Percentiles rank a stretch among this genome's conserved stretches.
phyloP scores from a whole-genome alignment of 2,888 invertebrate genomes.

The Volucella zonaria region DNA sequence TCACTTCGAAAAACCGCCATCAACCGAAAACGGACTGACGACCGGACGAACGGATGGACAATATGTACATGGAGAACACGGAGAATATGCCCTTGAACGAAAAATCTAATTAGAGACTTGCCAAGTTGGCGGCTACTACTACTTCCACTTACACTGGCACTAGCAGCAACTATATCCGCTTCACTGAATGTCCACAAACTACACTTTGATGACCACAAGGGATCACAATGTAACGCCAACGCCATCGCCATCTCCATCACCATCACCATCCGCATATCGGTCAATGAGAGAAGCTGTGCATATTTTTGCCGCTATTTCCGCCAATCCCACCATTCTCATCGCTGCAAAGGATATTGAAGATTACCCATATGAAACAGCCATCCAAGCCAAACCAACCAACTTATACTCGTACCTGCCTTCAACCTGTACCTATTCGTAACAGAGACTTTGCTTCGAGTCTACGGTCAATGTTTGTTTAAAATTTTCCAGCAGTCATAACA shows the following conservation, averaged over 20 bases:
- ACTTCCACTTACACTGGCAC: not conserved
- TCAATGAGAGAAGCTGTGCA: constrained; percentile 26
- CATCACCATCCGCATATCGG: constrained; percentile 12
- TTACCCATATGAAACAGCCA: constrained; percentile 51
- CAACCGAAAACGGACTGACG: too few species aligned
- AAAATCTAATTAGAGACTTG: constrained; percentile 71
- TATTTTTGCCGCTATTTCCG: constrained; percentile 48
- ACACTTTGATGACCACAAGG: constrained; percentile 70
- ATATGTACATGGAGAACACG: constrained; percentile 9
- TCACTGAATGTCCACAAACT: constrained; percentile 72
- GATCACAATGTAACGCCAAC: constrained; percentile 55
- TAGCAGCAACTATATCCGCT: constrained; percentile 59
- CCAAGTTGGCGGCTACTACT: constrained; percentile 57
- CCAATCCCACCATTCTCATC: constrained; percentile 50
- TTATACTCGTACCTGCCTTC: constrained; percentile 1
- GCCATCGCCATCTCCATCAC: constrained; percentile 19
- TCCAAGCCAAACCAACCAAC: constrained; percentile 42
- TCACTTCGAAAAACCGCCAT: constrained; percentile 55
- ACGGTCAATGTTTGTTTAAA: constrained; percentile 74
- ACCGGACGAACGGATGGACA: too few species aligned
- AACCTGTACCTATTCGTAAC: not conserved
- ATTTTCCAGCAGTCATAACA: constrained; percentile 71
- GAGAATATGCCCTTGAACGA: constrained; percentile 62
- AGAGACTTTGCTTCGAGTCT: constrained; percentile 65
- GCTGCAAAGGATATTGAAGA: constrained; percentile 70